Percentiles rank a stretch among this genome's conserved stretches.
phyloP scores from a whole-genome alignment of 30 jellyfish, hydroid and myxozoan genomes.

The Cassiopea xamachana region DNA sequence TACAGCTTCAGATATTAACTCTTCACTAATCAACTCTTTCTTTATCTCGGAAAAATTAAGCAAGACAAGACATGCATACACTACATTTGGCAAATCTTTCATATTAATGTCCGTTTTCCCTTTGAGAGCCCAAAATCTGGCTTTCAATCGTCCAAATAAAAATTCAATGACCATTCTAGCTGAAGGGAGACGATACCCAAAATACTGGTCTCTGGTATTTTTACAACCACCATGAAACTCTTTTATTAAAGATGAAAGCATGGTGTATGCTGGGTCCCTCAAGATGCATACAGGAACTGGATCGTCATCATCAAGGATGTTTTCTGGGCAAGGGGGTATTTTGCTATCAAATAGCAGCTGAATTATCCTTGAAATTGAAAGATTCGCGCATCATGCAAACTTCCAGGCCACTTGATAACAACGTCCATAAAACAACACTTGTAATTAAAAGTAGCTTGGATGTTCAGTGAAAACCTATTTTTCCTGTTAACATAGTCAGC shows the following conservation, averaged over 20 bases:
- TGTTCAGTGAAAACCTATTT: not conserved
- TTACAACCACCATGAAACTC: conserved; percentile 7
- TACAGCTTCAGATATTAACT: no score
- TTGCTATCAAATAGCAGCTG: conserved; percentile 9
- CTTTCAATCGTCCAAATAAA: conserved; percentile 72
- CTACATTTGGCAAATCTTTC: conserved; percentile 28
- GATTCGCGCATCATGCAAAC: conserved; percentile 66
- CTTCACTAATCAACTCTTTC: not conserved
- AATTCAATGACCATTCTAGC: conserved; percentile 64
- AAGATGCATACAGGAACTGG: conserved; percentile 45
- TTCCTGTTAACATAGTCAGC: not conserved
- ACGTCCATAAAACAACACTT: not conserved
- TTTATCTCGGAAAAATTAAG: conserved; percentile 58
- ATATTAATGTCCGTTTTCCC: conserved; percentile 21
- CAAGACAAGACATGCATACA: conserved; percentile 55
- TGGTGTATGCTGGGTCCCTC: conserved; percentile 63
- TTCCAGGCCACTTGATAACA: not conserved
- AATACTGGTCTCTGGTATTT: conserved; percentile 32
- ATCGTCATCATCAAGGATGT: conserved; percentile 14
- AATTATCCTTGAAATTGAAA: conserved; percentile 27
- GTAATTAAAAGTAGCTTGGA: not conserved
- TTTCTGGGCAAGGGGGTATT: conserved; percentile 24
- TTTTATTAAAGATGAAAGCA: conserved; percentile 43
- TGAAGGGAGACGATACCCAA: conserved; percentile 14
- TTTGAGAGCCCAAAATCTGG: conserved; percentile 52